Conservation (phyloP, 2,797 vertebrate genomes). For the Xiphophorus birchmanni region DNA sequence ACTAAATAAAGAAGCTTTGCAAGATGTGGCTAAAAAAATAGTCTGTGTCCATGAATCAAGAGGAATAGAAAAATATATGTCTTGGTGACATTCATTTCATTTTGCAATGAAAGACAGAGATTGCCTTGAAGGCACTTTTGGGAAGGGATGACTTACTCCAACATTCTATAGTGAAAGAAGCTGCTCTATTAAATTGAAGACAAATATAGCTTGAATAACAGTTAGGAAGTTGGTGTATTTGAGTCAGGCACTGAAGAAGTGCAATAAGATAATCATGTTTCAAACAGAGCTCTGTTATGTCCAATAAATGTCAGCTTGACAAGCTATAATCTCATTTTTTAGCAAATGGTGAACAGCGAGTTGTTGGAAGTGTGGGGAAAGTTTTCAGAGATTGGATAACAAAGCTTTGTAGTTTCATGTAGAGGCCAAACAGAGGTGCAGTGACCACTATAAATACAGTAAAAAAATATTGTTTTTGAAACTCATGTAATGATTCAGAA, state of each 20-base stretch:
- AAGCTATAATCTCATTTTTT: not conserved
- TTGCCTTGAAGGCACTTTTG: constrained; percentile 34
- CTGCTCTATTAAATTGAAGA: constrained; percentile 28
- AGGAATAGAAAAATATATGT: constrained; percentile 29
- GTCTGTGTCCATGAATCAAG: constrained; percentile 34
- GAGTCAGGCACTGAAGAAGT: constrained; percentile 13
- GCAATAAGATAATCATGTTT: not conserved
- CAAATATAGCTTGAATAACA: constrained; percentile 34
- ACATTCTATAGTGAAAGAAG: constrained; percentile 20
- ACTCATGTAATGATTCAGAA: too few relatives aligned
- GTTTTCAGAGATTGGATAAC: not conserved
- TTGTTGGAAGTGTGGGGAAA: not conserved
- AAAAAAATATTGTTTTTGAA: not conserved
- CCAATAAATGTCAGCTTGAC: not conserved
- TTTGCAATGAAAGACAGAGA: constrained; percentile 44
- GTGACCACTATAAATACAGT: not conserved
- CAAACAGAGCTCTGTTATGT: not conserved
- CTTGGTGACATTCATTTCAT: constrained; percentile 45
- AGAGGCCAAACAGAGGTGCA: not conserved
- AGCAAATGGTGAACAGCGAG: not conserved
- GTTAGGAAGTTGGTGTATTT: constrained; percentile 22
- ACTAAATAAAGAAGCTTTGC: constrained; percentile 16
- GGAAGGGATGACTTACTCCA: constrained; percentile 22
- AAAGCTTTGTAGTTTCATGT: not conserved
- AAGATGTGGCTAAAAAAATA: constrained; percentile 20